Base-by-base conservation (phyloP, 2,113 vertebrate genomes). In the Dendropsophus ebraccatus region DNA sequence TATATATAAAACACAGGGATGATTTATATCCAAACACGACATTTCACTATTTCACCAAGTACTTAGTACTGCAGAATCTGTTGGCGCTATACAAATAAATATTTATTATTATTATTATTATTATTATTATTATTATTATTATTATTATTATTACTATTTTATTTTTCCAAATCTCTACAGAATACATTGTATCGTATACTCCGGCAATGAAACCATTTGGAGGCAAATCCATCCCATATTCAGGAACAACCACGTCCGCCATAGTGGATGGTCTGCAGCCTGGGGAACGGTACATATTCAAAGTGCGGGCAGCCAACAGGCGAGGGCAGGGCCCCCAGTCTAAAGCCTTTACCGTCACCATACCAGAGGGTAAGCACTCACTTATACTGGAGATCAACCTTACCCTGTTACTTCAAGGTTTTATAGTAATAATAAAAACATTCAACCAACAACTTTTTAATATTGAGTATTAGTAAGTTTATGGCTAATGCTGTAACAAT, bases 131-230 rank as follows among this genome's bases (percentile, higher is more conserved):
- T n/a, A n/a, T n/a, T n/a, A n/a, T n/a, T n/a, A n/a, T n/a, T n/a
- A n/a, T n/a, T n/a, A n/a, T n/a, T n/a, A n/a, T n/a, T n/a, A n/a
- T n/a, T n/a, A n/a, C n/a, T 41, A 41, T 41, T 41, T 41, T 41
- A 11, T 11, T 49, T 47, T 49, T 49, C 12, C 47, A 8, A 49
- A 93, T 94, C 92, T 90, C 93, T 95, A 92, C 95, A 99, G 98
- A 99, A 91, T 99, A 98, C 93, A 97, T 98, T 91, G 92, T 99
- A 88, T 99, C 98, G 87, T 99, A 99, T 82, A 96, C 98, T 92
- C 97, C 98, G 90, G 97, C 98, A 88, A 95, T 97, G 94, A 97
- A 97, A 91, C 98, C 98, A 2, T 99, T 99, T 89, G 97, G 98
- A 91, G 96, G 96, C 88, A 99, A 99, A 94, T 97, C 95, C 88